Conservation (phyloP, 2,797 vertebrate genomes). For the Cryptoblepharus egeriae region DNA sequence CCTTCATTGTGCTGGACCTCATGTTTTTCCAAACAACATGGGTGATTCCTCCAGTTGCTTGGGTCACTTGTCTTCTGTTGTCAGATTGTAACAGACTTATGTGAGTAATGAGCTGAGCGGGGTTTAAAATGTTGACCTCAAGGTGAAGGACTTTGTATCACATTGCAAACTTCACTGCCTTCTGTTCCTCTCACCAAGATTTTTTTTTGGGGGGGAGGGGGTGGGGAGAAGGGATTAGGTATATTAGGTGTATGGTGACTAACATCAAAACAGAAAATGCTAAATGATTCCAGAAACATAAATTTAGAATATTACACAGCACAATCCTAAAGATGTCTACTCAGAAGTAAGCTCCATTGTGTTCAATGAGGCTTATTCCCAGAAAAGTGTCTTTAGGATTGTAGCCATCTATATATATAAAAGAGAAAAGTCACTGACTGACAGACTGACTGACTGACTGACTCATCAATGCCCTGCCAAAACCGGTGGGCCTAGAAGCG, state of each 20-base stretch:
- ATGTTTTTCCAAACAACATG: background rate
- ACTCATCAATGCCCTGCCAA: too few species aligned
- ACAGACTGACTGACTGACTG: too few species aligned
- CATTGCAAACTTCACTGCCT: background rate
- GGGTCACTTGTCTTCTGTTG: background rate
- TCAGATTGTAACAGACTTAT: background rate
- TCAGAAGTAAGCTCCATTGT: too few species aligned
- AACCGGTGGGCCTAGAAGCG: too few species aligned
- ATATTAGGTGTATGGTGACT: background rate
- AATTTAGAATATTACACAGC: background rate
- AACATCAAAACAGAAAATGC: background rate
- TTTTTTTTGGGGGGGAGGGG: too few species aligned
- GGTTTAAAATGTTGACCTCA: background rate
- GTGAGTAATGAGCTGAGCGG: background rate
- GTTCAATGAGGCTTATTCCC: too few species aligned
- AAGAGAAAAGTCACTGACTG: too few species aligned
- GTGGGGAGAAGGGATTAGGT: background rate
- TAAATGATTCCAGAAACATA: background rate
- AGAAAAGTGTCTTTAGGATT: too few species aligned
- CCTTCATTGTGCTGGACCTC: background rate
- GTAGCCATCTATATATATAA: too few species aligned
- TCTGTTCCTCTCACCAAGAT: background rate
- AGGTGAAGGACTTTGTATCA: background rate
- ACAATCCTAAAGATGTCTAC: too few species aligned
- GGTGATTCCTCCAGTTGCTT: background rate